Conservation (phyloP, 1,140 invertebrate genomes). For the Triops cancriformis region DNA sequence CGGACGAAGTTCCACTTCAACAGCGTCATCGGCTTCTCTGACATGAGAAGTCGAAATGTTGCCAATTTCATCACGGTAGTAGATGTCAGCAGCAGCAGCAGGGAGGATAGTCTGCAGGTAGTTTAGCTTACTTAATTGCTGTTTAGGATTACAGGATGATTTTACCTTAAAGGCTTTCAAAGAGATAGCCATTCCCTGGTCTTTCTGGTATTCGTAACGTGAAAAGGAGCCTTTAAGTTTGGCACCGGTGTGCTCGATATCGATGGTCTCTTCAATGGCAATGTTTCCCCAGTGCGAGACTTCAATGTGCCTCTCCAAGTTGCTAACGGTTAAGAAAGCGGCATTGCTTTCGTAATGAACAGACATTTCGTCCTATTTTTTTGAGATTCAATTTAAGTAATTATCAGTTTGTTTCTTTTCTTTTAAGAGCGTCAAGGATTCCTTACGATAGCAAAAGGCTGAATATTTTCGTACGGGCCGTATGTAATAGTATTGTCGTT, state of each 20-base stretch:
- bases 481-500: slow-evolving; percentile 71
- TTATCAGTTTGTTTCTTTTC: too few species aligned
- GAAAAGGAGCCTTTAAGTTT: slow-evolving; percentile 91
- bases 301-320: slow-evolving; percentile 79
- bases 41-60: slow-evolving; percentile 98
- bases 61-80: slow-evolving; percentile 95
- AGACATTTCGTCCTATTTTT: slow-evolving; percentile 51
- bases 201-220: slow-evolving; percentile 87
- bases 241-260: slow-evolving; percentile 86
- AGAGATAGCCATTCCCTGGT: slow-evolving; percentile 72
- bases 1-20: slow-evolving; percentile 88
- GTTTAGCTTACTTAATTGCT: not conserved
- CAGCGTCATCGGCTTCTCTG: slow-evolving; percentile 66
- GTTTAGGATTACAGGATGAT: not conserved
- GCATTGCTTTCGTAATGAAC: slow-evolving; percentile 95
- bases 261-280: slow-evolving; percentile 88
- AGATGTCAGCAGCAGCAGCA: slow-evolving; percentile 79
- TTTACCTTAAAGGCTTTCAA: slow-evolving; percentile 76
- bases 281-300: slow-evolving; percentile 99
- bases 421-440: not conserved
- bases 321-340: slow-evolving; percentile 85
- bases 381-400: not conserved
- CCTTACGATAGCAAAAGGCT: slow-evolving; percentile 46
- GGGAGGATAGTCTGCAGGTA: slow-evolving; percentile 67
- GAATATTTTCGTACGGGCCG: slow-evolving; percentile 74